Conservation (phyloP, 2,888 invertebrate genomes). For the Malachius bipustulatus region DNA sequence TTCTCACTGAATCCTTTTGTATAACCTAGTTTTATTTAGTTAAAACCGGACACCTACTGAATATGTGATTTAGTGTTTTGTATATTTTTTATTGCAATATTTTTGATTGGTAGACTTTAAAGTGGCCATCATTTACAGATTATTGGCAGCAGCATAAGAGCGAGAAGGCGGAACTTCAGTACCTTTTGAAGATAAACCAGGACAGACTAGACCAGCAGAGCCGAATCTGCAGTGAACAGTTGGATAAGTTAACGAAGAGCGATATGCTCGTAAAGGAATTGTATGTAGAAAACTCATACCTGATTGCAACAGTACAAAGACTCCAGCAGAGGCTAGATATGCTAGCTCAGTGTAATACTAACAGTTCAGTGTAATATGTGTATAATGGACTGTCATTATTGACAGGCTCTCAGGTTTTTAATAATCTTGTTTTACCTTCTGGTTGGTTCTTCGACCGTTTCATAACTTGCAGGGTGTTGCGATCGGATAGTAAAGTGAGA, state of each 20-base stretch:
- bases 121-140: conserved; percentile 37
- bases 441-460: too few species aligned
- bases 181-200: conserved; percentile 41
- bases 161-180: conserved; percentile 43
- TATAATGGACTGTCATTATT: too few species aligned
- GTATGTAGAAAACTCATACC: conserved; percentile 73
- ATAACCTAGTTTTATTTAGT: too few species aligned
- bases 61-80: too few species aligned
- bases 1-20: too few species aligned
- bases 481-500: too few species aligned
- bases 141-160: conserved; percentile 44
- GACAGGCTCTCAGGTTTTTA: too few species aligned
- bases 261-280: conserved; percentile 71
- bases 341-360: conserved; percentile 34
- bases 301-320: conserved; percentile 50
- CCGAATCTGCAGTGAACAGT: conserved; percentile 43
- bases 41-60: too few species aligned
- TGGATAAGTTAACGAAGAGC: conserved; percentile 57
- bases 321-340: conserved; percentile 44
- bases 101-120: too few species aligned
- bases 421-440: too few species aligned
- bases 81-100: too few species aligned
- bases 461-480: too few species aligned
- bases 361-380: conserved; percentile 1
- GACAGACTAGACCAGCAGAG: conserved; percentile 45